These are phyloP conservation scores for Drosophila carrolli DNA, from an alignment of 1,140 invertebrate genomes.

Conservation along the genomic window DNA sequence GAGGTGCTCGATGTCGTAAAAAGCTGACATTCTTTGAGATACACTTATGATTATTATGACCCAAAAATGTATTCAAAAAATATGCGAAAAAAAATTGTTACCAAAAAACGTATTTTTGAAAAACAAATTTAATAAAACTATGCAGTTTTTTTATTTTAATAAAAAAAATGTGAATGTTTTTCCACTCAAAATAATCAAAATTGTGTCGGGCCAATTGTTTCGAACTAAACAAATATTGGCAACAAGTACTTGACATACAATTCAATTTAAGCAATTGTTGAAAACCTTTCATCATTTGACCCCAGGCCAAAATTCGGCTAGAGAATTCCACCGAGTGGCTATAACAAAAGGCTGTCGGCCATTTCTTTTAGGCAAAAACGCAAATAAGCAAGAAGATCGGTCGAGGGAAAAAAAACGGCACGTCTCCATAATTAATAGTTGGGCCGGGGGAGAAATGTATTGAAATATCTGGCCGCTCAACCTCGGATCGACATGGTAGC, in stretches of 20 bases:
- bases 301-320: constrained; percentile 27
- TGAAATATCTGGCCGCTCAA: constrained; percentile 39
- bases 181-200: constrained; percentile 9
- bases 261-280: constrained; percentile 16
- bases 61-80: not conserved
- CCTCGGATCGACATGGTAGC: constrained; percentile 42
- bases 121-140: not conserved
- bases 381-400: constrained; percentile 46
- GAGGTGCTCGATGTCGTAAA: not conserved
- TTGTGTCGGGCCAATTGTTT: constrained; percentile 21
- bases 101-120: not conserved
- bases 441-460: constrained; percentile 46
- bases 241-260: constrained; percentile 60
- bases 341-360: constrained; percentile 30
- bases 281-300: constrained; percentile 51
- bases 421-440: constrained; percentile 65
- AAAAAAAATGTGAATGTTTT: not conserved
- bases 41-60: not conserved
- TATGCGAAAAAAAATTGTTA: not conserved
- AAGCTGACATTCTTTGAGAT: constrained; percentile 4
- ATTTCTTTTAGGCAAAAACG: constrained; percentile 61
- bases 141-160: not conserved
- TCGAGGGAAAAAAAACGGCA: constrained; percentile 16
- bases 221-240: constrained; percentile 32
- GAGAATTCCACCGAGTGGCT: constrained; percentile 19